Evolutionary conservation across 1,140 invertebrate species (phyloP).

Genomic region (Eufriesea mexicana): DNA sequence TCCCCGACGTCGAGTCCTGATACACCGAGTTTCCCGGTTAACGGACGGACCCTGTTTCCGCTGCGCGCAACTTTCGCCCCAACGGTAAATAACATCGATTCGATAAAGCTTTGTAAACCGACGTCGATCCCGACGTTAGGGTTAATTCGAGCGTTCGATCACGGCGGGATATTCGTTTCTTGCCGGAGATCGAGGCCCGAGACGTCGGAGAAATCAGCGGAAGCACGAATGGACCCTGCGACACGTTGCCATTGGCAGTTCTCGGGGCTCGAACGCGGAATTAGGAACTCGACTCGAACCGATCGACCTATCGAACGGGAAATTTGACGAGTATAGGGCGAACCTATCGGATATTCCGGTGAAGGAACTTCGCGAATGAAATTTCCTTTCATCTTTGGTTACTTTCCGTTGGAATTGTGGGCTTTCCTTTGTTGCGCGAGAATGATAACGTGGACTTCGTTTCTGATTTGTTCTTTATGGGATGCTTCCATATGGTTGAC

Average conservation of each 20-base stretch:
- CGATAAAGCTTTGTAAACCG: slow-evolving; percentile 37
- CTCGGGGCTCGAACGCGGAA: background rate
- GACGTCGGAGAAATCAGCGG: background rate
- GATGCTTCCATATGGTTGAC: too few relatives aligned
- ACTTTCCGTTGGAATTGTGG: too few relatives aligned
- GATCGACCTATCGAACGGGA: background rate
- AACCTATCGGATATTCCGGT: too few relatives aligned
- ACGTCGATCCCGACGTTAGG: background rate
- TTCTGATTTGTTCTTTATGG: too few relatives aligned
- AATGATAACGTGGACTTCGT: too few relatives aligned
- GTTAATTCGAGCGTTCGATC: background rate
- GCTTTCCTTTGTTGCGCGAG: too few relatives aligned
- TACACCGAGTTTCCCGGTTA: slow-evolving; percentile 3
- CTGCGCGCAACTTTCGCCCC: background rate
- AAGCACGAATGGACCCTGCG: background rate
- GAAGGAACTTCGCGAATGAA: too few relatives aligned
- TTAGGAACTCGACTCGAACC: background rate
- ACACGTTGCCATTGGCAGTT: background rate
- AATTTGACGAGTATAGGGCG: background rate
- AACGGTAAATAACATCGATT: slow-evolving; percentile 37
- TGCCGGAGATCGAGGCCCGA: background rate
- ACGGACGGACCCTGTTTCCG: slow-evolving; percentile 1
- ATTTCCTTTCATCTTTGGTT: too few relatives aligned
- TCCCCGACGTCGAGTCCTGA: background rate
- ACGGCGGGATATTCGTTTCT: background rate